These are phyloP conservation scores for Percopsis transmontana DNA, from an alignment of 2,113 vertebrate species.

Conservation along the genomic window DNA sequence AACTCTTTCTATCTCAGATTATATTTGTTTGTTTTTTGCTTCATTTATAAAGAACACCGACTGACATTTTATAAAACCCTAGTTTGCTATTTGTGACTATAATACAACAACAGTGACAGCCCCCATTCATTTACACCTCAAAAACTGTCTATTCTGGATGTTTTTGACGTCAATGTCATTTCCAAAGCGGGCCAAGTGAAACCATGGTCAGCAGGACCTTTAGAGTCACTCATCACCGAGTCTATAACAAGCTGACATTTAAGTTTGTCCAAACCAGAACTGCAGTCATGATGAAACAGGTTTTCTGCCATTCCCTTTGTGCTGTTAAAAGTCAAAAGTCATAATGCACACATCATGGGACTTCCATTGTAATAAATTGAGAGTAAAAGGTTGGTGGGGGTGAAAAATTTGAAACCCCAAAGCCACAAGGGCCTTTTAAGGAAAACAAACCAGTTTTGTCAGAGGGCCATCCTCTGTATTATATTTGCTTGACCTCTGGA, in stretches of 20 bases:
- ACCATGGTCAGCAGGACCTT: conserved; percentile 1
- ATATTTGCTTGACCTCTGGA: conserved; percentile 71
- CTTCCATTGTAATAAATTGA: conserved; percentile 63
- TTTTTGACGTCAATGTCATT: conserved; percentile 5
- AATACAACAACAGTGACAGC: too few relatives aligned
- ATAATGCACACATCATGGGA: conserved; percentile 53
- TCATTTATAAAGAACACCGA: too few relatives aligned
- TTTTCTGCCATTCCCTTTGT: conserved; percentile 64
- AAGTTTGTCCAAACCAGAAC: conserved; percentile 44
- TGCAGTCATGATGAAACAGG: conserved; percentile 53
- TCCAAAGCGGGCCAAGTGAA: conserved; percentile 10
- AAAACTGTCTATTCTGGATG: conserved; percentile 14
- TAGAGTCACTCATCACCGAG: conserved; percentile 21
- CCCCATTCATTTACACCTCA: too few relatives aligned
- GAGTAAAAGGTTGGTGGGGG: conserved; percentile 62
- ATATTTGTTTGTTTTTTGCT: too few relatives aligned
- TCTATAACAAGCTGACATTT: conserved; percentile 63
- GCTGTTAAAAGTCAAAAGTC: conserved; percentile 64
- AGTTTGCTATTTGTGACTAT: too few relatives aligned
- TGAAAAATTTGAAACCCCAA: conserved; percentile 62
- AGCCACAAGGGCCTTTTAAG: conserved; percentile 72
- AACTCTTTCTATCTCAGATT: too few relatives aligned
- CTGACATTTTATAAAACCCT: too few relatives aligned
- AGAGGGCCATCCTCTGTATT: conserved; percentile 60
- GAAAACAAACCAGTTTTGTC: conserved; percentile 75